phyloP scores from a whole-genome alignment of 2,888 invertebrate species.

The Cephus pulcher region DNA sequence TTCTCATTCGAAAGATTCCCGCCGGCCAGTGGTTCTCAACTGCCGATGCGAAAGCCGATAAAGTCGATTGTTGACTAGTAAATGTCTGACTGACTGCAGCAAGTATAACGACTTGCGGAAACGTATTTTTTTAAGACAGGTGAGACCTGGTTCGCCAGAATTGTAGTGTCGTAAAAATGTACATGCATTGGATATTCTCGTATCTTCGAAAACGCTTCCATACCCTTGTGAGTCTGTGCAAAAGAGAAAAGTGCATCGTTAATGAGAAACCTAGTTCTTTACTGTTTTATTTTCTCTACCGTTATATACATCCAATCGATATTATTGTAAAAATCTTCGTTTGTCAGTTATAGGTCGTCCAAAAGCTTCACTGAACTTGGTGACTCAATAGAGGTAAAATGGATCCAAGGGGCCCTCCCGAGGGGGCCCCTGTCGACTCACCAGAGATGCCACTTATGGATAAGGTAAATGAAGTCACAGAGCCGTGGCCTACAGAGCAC shows the following conservation, averaged over 20 bases:
- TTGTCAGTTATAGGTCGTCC: not conserved
- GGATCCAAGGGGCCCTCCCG: slow-evolving; percentile 65
- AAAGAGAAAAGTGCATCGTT: not conserved
- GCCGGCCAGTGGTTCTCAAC: slow-evolving; percentile 39
- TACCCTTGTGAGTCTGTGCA: not conserved
- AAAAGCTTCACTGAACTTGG: not conserved
- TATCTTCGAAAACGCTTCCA: not conserved
- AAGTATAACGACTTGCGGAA: not conserved
- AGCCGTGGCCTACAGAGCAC: slow-evolving; percentile 50
- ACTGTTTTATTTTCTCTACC: not conserved
- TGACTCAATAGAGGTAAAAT: slow-evolving; percentile 37
- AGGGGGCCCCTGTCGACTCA: slow-evolving; percentile 63
- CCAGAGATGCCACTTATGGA: slow-evolving; percentile 54
- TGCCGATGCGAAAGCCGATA: slow-evolving; percentile 16
- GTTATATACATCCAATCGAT: not conserved
- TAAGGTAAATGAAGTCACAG: slow-evolving; percentile 48
- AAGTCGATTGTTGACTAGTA: not conserved
- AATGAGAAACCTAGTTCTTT: not conserved
- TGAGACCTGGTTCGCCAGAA: not conserved
- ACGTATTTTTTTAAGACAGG: not conserved
- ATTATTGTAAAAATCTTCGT: not conserved
- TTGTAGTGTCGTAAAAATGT: not conserved
- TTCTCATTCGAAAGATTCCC: slow-evolving; percentile 21
- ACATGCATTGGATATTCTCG: not conserved
- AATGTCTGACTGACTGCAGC: not conserved